Evolutionary conservation across 2,113 vertebrate species (phyloP), one percentile per base, ranked within the genome.

Genomic region (Xyliphius kryptos): DNA sequence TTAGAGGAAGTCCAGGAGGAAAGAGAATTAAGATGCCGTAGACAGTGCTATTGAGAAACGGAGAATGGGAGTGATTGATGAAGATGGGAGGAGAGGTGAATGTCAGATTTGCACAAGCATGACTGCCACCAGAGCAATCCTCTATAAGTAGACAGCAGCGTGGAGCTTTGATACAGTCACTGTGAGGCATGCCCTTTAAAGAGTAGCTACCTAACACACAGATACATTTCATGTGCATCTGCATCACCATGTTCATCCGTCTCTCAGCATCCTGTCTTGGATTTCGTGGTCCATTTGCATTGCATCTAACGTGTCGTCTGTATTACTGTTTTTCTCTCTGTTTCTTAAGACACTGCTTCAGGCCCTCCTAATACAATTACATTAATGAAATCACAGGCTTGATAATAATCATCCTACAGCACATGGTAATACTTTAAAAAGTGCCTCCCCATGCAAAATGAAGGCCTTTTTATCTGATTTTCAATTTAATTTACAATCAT

Each of bases 21-120:
- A 37, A 53, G 26, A 37, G 55, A 55, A 67, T 68, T 72, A 68
- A 48, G 63, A 56, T 69, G 38, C 47, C 49, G 61, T 57, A 74
- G 58, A 69, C 59, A 58, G 44, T 13, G 41, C 54, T 40, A 43
- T 52, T 50, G 55, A 37, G 44, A 60, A 22, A 53, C 37, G 48
- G 48, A 48, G 13, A 20, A 54, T 19, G n/a, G n/a, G n/a, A n/a
- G n/a, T 36, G 17, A 44, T 37, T 50, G 51, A n/a, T n/a, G n/a
- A n/a, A n/a, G n/a, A n/a, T n/a, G n/a, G n/a, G n/a, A n/a, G n/a
- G n/a, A n/a, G n/a, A n/a, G n/a, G n/a, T n/a, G n/a, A 2, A 11
- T 56, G 49, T 37, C 55, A 62, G 58, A 67, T 53, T 43, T 13
- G 16, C 46, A 17, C 12, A n/a, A 43, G 50, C 43, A 47, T 52